Evolutionary conservation across 1,140 invertebrate species (phyloP), one percentile per base, ranked within the genome.

Genomic region (Drosophila punjabiensis): DNA sequence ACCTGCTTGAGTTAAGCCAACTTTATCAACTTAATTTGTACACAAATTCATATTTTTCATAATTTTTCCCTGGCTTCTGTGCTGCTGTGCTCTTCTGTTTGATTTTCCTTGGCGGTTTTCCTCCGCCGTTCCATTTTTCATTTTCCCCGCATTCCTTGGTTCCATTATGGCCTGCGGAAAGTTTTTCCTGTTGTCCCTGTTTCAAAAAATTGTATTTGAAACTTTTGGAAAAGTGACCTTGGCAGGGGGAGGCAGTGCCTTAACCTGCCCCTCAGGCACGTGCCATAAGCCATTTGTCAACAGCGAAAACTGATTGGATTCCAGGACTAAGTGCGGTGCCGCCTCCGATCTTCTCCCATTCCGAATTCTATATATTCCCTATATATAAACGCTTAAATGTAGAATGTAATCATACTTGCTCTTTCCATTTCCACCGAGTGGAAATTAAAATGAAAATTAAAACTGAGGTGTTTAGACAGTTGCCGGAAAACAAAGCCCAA

Each of bases 271-370:
- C 48, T 69, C 74, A 77, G 76, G 73, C 84, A 88, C 80, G 84
- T 88, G 84, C 77, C 84, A 88, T 78, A 88, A 88, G 74, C 63
- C 84, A 88, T 88, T 88, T 88, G 84, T 88, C 84, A 88, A 81
- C 84, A 78, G 60, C 24, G 18, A 66, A 69, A 79, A 79, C 84
- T 83, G 84, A 87, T 87, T 87, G 84, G 84, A 88, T 87, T 88
- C 73, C 56, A 66, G 67, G 75, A 58, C 75, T 68, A 79, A 87
- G 82, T 61, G 77, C 52, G 67, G 79, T 37, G 47, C 16, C 47
- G 10, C 10, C 55, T 59, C 18, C 33, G 37, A 53, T 53, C 20
- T 63, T 16, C 7, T 1, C 3, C 11, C 6, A 45, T 13, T 45
- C 5, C 0, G n/a, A n/a, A n/a, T 0, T 13, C 11, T 1, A 0